Evolutionary conservation across 1,140 invertebrate species (phyloP).

Genomic region (Trichonephila inaurata): DNA sequence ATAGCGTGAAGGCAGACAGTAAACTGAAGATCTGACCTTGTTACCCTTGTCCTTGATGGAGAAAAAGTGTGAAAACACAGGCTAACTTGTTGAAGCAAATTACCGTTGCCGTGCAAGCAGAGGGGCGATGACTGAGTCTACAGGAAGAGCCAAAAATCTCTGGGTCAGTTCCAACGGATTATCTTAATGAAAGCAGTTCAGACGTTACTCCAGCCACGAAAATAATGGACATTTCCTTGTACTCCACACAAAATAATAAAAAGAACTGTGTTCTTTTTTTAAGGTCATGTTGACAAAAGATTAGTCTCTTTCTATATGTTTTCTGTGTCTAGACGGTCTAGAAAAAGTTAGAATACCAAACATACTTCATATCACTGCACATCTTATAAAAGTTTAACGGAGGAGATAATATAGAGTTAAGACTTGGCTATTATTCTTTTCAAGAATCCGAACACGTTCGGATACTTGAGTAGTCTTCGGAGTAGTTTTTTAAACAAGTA

Average conservation of each 20-base stretch:
- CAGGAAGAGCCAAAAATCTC: constrained; percentile 29
- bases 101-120: neutral
- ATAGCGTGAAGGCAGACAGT: neutral
- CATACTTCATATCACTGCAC: neutral
- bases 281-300: neutral
- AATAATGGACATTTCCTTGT: neutral
- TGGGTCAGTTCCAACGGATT: constrained; percentile 43
- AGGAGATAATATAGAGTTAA: neutral
- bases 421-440: too few species aligned
- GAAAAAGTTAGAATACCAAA: neutral
- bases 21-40: neutral
- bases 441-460: too few species aligned
- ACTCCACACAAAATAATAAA: neutral
- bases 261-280: neutral
- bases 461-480: too few species aligned
- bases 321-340: neutral
- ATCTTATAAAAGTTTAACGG: neutral
- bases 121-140: constrained; percentile 40
- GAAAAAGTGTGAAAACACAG: constrained; percentile 8
- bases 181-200: constrained; percentile 31
- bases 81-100: constrained; percentile 8
- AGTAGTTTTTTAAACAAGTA: too few species aligned
- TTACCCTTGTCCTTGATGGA: constrained; percentile 17
- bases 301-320: neutral
- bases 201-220: constrained; percentile 24